Evolutionary conservation across 2,888 invertebrate genomes (phyloP), one percentile per base, ranked within the genome.

Genomic region (Calliphora vomitoria): DNA sequence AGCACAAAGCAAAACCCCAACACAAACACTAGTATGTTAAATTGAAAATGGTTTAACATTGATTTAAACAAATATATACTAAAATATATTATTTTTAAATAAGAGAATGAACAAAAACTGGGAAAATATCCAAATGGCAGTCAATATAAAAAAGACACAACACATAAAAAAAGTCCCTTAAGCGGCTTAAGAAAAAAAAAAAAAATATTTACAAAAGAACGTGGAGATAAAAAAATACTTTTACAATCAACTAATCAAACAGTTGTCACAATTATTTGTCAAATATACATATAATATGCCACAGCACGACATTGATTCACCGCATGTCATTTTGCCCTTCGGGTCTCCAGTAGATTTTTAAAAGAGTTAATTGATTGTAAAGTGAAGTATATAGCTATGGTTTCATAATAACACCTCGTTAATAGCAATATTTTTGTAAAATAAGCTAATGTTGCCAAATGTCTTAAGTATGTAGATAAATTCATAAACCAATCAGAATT

Each of bases 251-350:
- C 58, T 78, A 64, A 71, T 64, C 71, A 64, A 53, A 72, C 58
- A 84, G 25, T 74, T 84, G 72, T 74, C 44, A 74, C 66, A 74
- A 64, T 72, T 64, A 53, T 72, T 81, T 20, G 55, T 72, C 20
- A 64, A 76, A 31, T 62, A 35, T 31, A 0, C 5, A 11, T 13
- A 44, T 44, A 76, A 50, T 50, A 11, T 18, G 20, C 5, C 11
- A 13, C 35, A 62, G 47, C 60, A 72, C 55, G n/a, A 20, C 8
- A 8, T 6, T 6, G 13, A 44, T 5, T 35, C 62, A 35, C 58
- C 41, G 18, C 20, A 44, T 4, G 11, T 47, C 31, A 47, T 38
- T 18, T 25, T 35, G 15, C 8, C 18, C 11, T 35, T 15, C 8
- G 1, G 62, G 8, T 50, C 4, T 25, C 13, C 11, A 0, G 15